Percentiles rank a stretch among this genome's conserved stretches.
phyloP scores from a whole-genome alignment of 1,140 invertebrate genomes.

The Mylabris phalerata region DNA sequence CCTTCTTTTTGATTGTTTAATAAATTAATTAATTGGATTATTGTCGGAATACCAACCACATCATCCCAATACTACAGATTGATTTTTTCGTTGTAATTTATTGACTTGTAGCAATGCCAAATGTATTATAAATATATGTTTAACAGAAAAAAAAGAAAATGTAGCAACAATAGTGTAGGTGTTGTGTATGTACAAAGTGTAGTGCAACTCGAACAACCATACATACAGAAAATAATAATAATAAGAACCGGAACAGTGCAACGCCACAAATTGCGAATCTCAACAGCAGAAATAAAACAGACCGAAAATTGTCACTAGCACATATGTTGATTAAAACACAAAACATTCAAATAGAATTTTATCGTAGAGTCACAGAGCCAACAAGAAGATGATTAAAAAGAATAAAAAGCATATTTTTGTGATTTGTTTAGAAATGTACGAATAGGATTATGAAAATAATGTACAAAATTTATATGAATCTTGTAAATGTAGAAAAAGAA shows the following conservation, averaged over 20 bases:
- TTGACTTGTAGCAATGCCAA: constrained; percentile 38
- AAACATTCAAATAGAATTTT: constrained; percentile 18
- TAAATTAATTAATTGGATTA: too few relatives aligned
- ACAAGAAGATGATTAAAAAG: constrained; percentile 15
- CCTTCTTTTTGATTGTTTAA: too few relatives aligned
- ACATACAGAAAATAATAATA: constrained; percentile 16
- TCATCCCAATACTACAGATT: too few relatives aligned
- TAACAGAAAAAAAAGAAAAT: constrained; percentile 22
- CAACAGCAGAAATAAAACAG: too few relatives aligned
- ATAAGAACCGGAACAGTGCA: constrained; percentile 10
- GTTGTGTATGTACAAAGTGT: constrained; percentile 42
- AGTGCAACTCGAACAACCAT: constrained; percentile 30
- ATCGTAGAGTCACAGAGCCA: constrained; percentile 32
- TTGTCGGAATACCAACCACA: too few relatives aligned
- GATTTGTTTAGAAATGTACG: constrained; percentile 39
- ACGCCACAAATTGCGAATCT: constrained; percentile 12
- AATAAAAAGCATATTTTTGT: constrained; percentile 40
- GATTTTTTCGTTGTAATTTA: not conserved
- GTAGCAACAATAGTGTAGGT: constrained; percentile 36
- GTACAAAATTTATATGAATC: constrained; percentile 43
- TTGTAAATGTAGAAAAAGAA: constrained; percentile 39
- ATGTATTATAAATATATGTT: constrained; percentile 38
- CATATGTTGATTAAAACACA: constrained; percentile 7
- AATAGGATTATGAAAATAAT: constrained; percentile 38
- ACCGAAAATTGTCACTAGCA: constrained; percentile 12